phyloP scores from a whole-genome alignment of 1,140 invertebrate species.

The Drosophila nebulosa region DNA sequence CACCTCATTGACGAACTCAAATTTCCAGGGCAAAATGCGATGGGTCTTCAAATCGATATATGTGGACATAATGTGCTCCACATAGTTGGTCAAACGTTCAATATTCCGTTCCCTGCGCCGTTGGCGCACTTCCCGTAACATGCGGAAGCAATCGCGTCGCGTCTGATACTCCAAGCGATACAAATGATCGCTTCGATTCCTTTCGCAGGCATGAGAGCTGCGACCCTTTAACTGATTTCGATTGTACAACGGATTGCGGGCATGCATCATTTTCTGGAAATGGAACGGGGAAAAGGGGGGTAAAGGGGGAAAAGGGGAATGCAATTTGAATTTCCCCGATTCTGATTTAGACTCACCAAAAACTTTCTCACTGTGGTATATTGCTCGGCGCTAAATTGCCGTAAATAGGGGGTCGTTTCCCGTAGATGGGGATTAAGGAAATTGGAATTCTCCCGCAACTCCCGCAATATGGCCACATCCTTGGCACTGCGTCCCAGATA shows the following conservation, averaged over 20 bases:
- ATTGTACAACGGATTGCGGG: conserved; percentile 59
- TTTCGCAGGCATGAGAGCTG: conserved; percentile 2
- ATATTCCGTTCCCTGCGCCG: conserved; percentile 21
- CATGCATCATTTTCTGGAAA: conserved; percentile 70
- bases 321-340: rapidly evolving
- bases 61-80: conserved; percentile 58
- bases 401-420: conserved; percentile 20
- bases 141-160: conserved; percentile 52
- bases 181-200: conserved; percentile 25
- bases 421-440: conserved; percentile 28
- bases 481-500: conserved; percentile 48
- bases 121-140: conserved; percentile 38
- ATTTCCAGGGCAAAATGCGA: conserved; percentile 73
- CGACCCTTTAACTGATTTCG: conserved; percentile 12
- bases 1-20: conserved; percentile 66
- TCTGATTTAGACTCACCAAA: conserved; percentile 22
- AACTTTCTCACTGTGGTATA: conserved; percentile 41
- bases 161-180: conserved; percentile 56
- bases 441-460: conserved; percentile 22
- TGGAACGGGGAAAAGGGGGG: neutral
- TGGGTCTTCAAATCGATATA: conserved; percentile 52
- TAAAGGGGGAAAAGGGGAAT: neutral
- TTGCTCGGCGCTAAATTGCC: conserved; percentile 17
- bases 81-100: conserved; percentile 40
- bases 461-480: conserved; percentile 43